Evolutionary conservation across 2,113 vertebrate genomes (phyloP).

Genomic region (Myrmecophaga tridactyla): DNA sequence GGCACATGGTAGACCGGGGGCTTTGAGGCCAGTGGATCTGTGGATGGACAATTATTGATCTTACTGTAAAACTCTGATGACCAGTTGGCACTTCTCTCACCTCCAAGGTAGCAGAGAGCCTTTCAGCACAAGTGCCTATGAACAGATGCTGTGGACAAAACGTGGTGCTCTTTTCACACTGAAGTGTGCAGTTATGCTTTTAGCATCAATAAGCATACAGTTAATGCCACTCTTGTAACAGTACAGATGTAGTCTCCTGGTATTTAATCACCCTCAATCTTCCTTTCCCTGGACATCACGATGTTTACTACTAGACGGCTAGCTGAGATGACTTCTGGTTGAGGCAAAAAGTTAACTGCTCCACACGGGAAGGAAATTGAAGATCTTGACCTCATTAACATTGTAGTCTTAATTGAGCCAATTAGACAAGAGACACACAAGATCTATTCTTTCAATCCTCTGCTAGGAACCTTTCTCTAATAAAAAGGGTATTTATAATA

Average conservation of each 20-base stretch:
- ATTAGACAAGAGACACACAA: background rate
- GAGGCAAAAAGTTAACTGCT: background rate
- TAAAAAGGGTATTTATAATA: background rate
- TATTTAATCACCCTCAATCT: background rate
- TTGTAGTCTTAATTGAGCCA: background rate
- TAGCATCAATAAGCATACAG: background rate
- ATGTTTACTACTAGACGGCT: background rate
- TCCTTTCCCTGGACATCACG: background rate
- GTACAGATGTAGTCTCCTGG: background rate
- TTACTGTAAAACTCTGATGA: background rate
- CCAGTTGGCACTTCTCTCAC: background rate
- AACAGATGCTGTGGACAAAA: background rate
- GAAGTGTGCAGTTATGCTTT: background rate
- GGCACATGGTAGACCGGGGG: background rate
- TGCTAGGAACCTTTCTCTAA: background rate
- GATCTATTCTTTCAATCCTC: background rate
- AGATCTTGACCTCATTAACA: background rate
- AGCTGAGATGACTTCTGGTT: background rate
- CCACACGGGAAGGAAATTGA: background rate
- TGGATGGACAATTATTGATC: accelerated
- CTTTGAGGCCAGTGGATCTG: background rate
- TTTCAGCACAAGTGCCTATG: background rate
- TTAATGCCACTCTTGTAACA: background rate
- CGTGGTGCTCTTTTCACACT: background rate
- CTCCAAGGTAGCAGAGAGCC: no score